Evolutionary conservation across 2,797 vertebrate species (phyloP), one percentile per base, ranked within the genome.

Genomic region (Rhinella marina): DNA sequence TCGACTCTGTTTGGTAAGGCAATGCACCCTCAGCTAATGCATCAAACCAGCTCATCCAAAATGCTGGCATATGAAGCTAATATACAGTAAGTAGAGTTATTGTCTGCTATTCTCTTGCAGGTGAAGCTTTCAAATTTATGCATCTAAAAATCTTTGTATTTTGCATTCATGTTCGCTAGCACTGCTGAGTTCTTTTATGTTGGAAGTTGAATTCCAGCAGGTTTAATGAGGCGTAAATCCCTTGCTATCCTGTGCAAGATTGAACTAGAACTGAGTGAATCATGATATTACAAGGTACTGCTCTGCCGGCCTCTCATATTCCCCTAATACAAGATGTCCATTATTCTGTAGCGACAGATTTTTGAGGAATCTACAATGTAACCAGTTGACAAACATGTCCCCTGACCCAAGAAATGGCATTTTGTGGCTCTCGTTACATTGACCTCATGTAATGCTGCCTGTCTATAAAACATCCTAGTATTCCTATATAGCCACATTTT

Each of bases 201-300:
- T 64, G 6, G 59, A 78, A 76, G 83, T 61, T 76, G 72, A 77
- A 77, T 76, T 85, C 70, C 72, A 78, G 84, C 32, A 78, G 59
- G 84, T 77, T 64, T 85, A 85, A 85, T 77, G 84, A 85, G 72
- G 73, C 73, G 57, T 78, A 64, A 78, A 85, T 85, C 84, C 73
- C 73, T 66, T 52, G 83, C 72, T 77, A 61, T 64, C 57, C 83
- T 76, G 57, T 27, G 56, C n/a, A 62, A 85, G 72, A 64, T 75
- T 85, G 83, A 85, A 54, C 73, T 85, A 64, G 25, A 77, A 59
- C 59, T 64, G 73, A 77, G 84, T 78, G 84, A 85, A 77, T 85
- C 73, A 66, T 66, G 41, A 54, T 77, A 77, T 77, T 52, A 21
- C 84, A 85, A 85, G 70, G 25, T 76, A 50, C 72, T 85, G 83